These are phyloP conservation scores for Pipistrellus nathusii DNA, from an alignment of 2,797 vertebrate species.

Conservation along the genomic window DNA sequence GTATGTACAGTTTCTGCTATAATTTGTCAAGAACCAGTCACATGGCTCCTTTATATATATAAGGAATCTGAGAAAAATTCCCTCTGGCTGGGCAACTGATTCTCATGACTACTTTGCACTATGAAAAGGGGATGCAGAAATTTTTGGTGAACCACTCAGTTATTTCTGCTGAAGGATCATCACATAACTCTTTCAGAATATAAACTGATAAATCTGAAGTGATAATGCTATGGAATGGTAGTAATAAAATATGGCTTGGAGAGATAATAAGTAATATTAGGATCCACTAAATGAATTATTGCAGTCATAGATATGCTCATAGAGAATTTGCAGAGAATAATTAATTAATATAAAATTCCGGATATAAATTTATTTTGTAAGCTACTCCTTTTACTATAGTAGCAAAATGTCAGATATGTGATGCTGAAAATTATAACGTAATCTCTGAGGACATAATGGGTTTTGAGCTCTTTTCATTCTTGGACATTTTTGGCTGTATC, in stretches of 20 bases:
- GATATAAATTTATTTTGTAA: slow-evolving; percentile 56
- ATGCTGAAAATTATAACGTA: slow-evolving; percentile 36
- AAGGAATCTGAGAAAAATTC: background rate
- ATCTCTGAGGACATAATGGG: slow-evolving; percentile 25
- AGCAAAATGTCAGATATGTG: slow-evolving; percentile 1
- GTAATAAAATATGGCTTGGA: background rate
- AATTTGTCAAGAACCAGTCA: background rate
- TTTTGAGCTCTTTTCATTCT: slow-evolving; percentile 55
- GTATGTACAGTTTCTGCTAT: background rate
- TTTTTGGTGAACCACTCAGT: background rate
- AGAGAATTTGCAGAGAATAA: background rate
- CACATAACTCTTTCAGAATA: background rate
- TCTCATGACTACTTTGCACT: background rate
- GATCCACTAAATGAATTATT: background rate
- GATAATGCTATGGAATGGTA: too few species aligned
- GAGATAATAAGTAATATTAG: slow-evolving; percentile 5
- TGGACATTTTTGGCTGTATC: slow-evolving; percentile 24
- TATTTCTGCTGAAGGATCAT: background rate
- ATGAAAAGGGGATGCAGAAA: background rate
- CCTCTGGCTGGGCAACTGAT: background rate
- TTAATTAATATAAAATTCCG: background rate
- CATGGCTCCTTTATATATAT: background rate
- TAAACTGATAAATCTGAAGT: background rate
- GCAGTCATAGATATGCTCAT: background rate
- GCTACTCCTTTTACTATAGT: background rate